These are phyloP conservation scores for Eublepharis macularius DNA, from an alignment of 2,113 vertebrate genomes.

Conservation along the genomic window DNA sequence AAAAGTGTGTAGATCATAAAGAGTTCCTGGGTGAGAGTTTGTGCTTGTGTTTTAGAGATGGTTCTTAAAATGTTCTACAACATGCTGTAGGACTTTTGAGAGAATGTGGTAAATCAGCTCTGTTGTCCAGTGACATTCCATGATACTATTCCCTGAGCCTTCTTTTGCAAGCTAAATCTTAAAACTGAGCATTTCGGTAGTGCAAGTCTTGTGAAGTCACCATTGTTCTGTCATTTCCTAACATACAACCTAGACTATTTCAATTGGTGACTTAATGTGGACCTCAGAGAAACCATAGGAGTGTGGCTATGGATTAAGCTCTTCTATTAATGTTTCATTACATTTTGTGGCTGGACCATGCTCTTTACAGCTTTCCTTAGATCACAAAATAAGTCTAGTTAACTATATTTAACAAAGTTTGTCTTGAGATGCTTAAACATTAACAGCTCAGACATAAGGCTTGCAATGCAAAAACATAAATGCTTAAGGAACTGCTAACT, in stretches of 20 bases:
- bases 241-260: neutral
- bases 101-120: neutral
- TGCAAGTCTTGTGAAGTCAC: neutral
- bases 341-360: too few species aligned
- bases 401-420: too few species aligned
- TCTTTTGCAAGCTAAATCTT: neutral
- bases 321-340: neutral
- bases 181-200: neutral
- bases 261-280: neutral
- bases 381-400: neutral
- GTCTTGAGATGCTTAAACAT: neutral
- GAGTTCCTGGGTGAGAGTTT: neutral
- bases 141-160: neutral
- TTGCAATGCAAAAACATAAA: neutral
- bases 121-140: neutral
- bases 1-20: neutral
- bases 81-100: neutral
- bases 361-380: neutral
- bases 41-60: constrained; percentile 11
- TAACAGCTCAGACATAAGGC: neutral
- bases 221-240: neutral
- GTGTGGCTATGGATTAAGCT: too few species aligned
- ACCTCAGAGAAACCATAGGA: neutral
- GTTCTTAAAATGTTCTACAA: constrained; percentile 8
- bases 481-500: neutral